Base-by-base conservation (phyloP, 2,797 vertebrate species). In the Propithecus perrieri region DNA sequence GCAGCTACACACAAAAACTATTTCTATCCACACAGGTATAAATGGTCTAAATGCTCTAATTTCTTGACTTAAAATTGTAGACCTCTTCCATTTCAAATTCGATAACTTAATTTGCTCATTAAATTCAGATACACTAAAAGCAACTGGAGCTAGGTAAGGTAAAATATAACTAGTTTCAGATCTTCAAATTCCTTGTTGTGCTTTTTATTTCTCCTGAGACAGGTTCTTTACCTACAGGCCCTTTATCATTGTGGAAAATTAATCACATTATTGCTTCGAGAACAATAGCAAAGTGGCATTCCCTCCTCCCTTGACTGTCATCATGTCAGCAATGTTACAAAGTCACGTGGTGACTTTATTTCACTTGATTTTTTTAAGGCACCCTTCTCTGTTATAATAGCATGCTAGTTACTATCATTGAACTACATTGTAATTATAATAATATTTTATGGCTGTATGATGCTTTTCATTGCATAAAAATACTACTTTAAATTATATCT, bases 371-470 rank as follows among this genome's bases (percentile, higher is more conserved):
- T 48, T 81, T 97, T 95, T 89, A 95, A 96, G 63, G 57, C 41
- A 0, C 93, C 92, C 78, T 97, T 96, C 90, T 94, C 95, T 76
- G 81, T 91, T 97, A 97, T 94, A 97, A 98, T 97, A 96, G 69
- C 85, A 78, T 59, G 74, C 63, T 96, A 89, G 96, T 95, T 95
- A 95, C 95, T 84, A 92, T 96, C 90, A 81, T 65, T 46, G 85
- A 96, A 94, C 87, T 93, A 92, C 97, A 95, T 69, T 92, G 83
- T 97, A 97, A 98, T 98, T 98, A 98, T 96, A 98, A 95, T 95
- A 95, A 97, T 97, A 98, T 97, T 97, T 98, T 97, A 96, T 96
- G 96, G 89, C 84, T 98, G 57, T 78, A 83, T 80, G 85, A 74
- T 97, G 94, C 95, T 96, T 97, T 98, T 96, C 92, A 97, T 92